phyloP scores from a whole-genome alignment of 2,888 invertebrate species.

The Mechanitis mazaeus region DNA sequence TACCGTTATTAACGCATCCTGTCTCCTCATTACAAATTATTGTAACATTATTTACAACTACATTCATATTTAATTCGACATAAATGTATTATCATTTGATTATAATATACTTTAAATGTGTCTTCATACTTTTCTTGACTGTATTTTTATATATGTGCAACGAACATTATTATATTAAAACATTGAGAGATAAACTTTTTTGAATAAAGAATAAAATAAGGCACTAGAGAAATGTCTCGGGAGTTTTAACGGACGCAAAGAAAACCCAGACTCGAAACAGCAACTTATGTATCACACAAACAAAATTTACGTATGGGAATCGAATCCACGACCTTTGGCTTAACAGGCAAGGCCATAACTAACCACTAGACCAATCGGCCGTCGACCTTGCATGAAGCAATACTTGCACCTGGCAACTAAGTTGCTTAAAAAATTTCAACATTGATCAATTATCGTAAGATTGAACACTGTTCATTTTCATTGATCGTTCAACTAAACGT shows the following conservation, averaged over 20 bases:
- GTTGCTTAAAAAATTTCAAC: constrained; percentile 47
- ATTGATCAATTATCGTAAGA: constrained; percentile 27
- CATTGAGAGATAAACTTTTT: background rate
- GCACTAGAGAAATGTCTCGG: too few relatives aligned
- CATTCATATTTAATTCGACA: background rate
- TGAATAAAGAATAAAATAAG: too few relatives aligned
- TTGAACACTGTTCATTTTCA: background rate
- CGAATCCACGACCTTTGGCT: too few relatives aligned
- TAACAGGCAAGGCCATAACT: too few relatives aligned
- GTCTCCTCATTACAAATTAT: constrained; percentile 20
- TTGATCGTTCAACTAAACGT: background rate
- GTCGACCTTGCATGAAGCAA: constrained; percentile 39
- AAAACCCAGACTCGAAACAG: too few relatives aligned
- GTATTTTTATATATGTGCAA: too few relatives aligned
- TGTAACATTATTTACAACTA: background rate
- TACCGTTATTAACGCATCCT: constrained; percentile 50
- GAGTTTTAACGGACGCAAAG: too few relatives aligned
- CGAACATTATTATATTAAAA: background rate
- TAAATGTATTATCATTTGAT: too few relatives aligned
- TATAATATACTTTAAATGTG: too few relatives aligned
- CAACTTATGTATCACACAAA: too few relatives aligned
- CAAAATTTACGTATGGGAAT: too few relatives aligned
- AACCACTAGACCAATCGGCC: background rate
- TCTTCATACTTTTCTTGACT: too few relatives aligned
- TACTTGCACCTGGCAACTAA: constrained; percentile 45